Evolutionary conservation across 2,888 invertebrate species (phyloP).

Genomic region (Crioceris asparagi): DNA sequence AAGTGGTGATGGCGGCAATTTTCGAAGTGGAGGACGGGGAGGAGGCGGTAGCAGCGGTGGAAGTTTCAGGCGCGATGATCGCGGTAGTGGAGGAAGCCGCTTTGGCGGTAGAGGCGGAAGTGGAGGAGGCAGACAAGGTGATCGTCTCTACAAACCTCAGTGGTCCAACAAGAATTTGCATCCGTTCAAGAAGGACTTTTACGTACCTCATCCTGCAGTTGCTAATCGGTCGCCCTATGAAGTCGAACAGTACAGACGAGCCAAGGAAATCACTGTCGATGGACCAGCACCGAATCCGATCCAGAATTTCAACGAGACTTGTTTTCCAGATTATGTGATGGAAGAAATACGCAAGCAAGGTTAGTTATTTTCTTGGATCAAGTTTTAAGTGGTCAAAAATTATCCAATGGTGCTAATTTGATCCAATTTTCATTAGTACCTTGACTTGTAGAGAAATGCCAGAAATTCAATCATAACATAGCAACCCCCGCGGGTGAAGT

Average conservation of each 20-base stretch:
- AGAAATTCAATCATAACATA: no score
- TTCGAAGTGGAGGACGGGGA: conserved; percentile 7
- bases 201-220: conserved; percentile 61
- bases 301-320: conserved; percentile 65
- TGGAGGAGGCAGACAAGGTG: conserved; percentile 36
- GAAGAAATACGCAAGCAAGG: conserved; percentile 66
- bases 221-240: conserved; percentile 53
- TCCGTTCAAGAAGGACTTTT: conserved; percentile 81
- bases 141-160: conserved; percentile 48
- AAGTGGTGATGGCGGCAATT: conserved; percentile 4
- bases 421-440: no score
- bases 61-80: conserved; percentile 26
- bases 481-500: no score
- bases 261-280: conserved; percentile 78
- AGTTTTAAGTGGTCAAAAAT: no score
- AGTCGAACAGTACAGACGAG: conserved; percentile 60
- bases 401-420: no score
- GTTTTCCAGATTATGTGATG: conserved; percentile 67
- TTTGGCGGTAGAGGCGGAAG: conserved; percentile 19
- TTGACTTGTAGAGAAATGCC: no score
- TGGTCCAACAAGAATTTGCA: conserved; percentile 68
- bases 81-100: conserved; percentile 15
- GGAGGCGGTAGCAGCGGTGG: conserved; percentile 13
- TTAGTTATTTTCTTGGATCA: no score
- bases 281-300: conserved; percentile 67